Conservation (phyloP, 2,888 invertebrate species). For the Apodemia hepburni region DNA sequence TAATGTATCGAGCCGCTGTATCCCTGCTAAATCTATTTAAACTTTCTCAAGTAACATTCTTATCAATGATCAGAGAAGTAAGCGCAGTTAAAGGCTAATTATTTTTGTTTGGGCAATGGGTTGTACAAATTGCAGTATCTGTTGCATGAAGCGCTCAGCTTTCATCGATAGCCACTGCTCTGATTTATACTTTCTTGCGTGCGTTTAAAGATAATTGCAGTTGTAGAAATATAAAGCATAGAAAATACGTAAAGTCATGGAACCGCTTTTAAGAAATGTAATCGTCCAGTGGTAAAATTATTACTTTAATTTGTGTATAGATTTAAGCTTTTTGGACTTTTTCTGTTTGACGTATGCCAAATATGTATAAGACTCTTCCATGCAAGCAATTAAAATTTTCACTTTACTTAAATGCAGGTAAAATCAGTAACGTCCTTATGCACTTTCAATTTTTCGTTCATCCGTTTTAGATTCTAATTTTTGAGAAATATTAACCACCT, state of each 20-base stretch:
- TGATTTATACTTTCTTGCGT: constrained; percentile 65
- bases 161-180: constrained; percentile 54
- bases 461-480: no score
- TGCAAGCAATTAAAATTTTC: no score
- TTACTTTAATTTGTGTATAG: no score
- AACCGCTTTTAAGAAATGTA: no score
- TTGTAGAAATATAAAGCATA: not conserved
- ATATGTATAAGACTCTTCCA: no score
- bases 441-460: no score
- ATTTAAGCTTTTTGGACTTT: no score
- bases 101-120: constrained; percentile 46
- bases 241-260: not conserved
- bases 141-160: constrained; percentile 56
- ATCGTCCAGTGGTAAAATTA: no score
- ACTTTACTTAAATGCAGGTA: no score
- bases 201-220: constrained; percentile 16
- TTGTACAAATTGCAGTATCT: constrained; percentile 57
- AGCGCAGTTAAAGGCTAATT: constrained; percentile 60
- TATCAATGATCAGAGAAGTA: constrained; percentile 71
- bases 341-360: no score
- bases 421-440: no score
- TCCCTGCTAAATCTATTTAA: constrained; percentile 35
- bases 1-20: not conserved
- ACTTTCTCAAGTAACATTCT: constrained; percentile 39
- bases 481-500: no score